Evolutionary conservation across 2,113 vertebrate species (phyloP).

Genomic region (Capreolus pygargus): DNA sequence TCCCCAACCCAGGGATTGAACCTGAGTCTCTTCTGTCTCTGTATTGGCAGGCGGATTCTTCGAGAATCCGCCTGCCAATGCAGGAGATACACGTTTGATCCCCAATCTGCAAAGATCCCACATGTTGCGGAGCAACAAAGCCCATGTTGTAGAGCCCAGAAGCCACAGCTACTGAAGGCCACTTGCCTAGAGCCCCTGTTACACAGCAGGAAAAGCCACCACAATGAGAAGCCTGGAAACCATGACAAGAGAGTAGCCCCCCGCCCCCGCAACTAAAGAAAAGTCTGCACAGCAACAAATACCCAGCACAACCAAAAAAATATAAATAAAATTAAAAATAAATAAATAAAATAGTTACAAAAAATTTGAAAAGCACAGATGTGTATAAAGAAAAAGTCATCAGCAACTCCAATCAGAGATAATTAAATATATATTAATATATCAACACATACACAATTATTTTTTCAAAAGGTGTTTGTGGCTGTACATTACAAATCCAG

Average conservation of each 20-base stretch:
- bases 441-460: background rate
- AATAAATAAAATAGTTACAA: background rate
- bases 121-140: background rate
- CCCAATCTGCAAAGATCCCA: background rate
- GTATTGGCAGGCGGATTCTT: background rate
- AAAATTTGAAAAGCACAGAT: background rate
- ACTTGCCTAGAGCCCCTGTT: background rate
- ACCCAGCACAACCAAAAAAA: background rate
- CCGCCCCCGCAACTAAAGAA: background rate
- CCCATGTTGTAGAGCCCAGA: background rate
- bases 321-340: background rate
- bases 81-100: background rate
- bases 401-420: background rate
- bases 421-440: background rate
- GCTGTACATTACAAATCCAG: background rate
- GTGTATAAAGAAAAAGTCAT: background rate
- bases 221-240: background rate
- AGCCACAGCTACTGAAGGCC: background rate
- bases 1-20: background rate
- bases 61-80: too few relatives aligned
- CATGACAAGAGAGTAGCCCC: fast-evolving
- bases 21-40: background rate
- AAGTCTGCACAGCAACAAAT: background rate
- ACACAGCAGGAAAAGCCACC: background rate
- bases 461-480: background rate